phyloP scores from a whole-genome alignment of 1,140 invertebrate species.

The Leptoteleia sp. region DNA sequence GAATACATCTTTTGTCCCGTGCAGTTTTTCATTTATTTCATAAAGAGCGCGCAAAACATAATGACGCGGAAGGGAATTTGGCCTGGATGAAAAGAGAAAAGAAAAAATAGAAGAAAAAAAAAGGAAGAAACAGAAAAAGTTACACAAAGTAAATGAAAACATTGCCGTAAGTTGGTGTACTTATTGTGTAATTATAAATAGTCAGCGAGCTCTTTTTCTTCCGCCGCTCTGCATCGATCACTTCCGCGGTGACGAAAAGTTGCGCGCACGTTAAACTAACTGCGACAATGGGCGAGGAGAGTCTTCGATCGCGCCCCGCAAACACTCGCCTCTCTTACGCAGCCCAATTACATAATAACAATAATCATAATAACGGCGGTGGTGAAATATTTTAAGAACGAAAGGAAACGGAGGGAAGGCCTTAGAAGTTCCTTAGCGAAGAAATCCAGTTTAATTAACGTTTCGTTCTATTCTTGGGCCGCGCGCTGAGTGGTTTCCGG shows the following conservation, averaged over 20 bases:
- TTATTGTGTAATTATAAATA: slow-evolving; percentile 14
- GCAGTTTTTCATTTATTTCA: too few species aligned
- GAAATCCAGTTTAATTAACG: slow-evolving; percentile 63
- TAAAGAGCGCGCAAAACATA: too few species aligned
- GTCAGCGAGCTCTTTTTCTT: too few species aligned
- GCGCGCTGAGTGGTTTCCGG: slow-evolving; percentile 40
- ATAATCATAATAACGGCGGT: slow-evolving; percentile 32
- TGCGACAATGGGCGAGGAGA: slow-evolving; percentile 15
- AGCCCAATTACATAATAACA: slow-evolving; percentile 49
- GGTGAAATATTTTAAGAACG: slow-evolving; percentile 45
- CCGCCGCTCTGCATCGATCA: background rate
- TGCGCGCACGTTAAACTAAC: slow-evolving; percentile 15
- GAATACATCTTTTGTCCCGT: too few species aligned
- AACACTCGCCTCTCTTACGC: slow-evolving; percentile 19
- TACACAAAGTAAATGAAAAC: too few species aligned
- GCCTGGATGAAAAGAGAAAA: too few species aligned
- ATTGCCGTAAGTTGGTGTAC: background rate
- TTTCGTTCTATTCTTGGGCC: slow-evolving; percentile 29
- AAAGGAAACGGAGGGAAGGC: slow-evolving; percentile 32
- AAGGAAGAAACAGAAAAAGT: too few species aligned
- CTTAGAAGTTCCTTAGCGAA: slow-evolving; percentile 42
- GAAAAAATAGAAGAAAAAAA: too few species aligned
- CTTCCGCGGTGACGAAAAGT: background rate
- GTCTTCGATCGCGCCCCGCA: background rate
- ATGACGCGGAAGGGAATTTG: slow-evolving; percentile 2